Evolutionary conservation across 2,888 invertebrate genomes (phyloP).

Genomic region (Nezara viridula): DNA sequence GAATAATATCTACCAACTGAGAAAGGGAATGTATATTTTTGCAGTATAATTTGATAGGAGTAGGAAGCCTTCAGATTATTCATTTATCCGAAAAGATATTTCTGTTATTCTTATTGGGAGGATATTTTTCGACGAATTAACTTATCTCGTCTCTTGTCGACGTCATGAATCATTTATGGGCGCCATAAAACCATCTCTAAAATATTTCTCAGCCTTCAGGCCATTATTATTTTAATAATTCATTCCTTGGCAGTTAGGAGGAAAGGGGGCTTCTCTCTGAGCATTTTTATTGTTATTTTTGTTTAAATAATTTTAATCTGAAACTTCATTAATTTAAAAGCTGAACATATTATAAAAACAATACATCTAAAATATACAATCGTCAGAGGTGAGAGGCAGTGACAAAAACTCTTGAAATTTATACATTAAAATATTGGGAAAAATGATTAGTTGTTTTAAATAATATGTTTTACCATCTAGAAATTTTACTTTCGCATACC

Average conservation of each 20-base stretch:
- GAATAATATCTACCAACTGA: background rate
- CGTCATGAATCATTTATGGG: conserved; percentile 15
- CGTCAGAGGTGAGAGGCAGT: too few relatives aligned
- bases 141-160: background rate
- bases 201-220: background rate
- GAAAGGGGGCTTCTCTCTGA: background rate
- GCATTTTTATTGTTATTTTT: background rate
- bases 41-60: background rate
- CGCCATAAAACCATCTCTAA: background rate
- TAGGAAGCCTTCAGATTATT: background rate
- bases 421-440: too few relatives aligned
- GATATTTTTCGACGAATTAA: conserved; percentile 17
- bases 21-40: background rate
- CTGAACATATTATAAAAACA: too few relatives aligned
- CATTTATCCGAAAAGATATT: background rate
- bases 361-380: too few relatives aligned
- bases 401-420: too few relatives aligned
- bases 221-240: conserved; percentile 31
- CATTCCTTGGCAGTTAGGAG: background rate
- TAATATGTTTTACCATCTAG: too few relatives aligned
- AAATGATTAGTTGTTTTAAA: too few relatives aligned
- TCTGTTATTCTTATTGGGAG: background rate
- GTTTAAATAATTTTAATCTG: background rate
- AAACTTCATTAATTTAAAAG: background rate
- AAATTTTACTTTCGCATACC: too few relatives aligned